phyloP scores from a whole-genome alignment of 2,888 invertebrate species.

The Kuschelorhynchus macadamiae region DNA sequence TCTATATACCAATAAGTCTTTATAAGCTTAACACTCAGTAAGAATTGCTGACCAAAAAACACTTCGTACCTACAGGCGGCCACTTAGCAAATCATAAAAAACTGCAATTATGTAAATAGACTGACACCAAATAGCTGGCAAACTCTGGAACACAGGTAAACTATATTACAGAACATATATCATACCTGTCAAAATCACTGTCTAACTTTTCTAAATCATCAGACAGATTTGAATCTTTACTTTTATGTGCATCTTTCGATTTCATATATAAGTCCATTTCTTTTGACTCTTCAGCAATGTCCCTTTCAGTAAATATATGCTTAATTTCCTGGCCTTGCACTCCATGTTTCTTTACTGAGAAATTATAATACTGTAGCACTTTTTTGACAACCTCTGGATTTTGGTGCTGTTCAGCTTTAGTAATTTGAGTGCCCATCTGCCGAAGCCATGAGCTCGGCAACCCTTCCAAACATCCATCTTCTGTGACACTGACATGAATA shows the following conservation, averaged over 20 bases:
- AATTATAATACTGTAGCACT: slow-evolving; percentile 92
- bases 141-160: too few species aligned
- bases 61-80: too few species aligned
- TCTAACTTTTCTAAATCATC: slow-evolving; percentile 44
- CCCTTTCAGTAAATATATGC: slow-evolving; percentile 84
- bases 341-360: slow-evolving; percentile 86
- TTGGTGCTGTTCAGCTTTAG: slow-evolving; percentile 88
- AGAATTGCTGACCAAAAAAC: too few species aligned
- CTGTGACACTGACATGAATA: slow-evolving; percentile 89
- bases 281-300: slow-evolving; percentile 86
- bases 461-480: slow-evolving; percentile 88
- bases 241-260: slow-evolving; percentile 80
- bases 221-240: slow-evolving; percentile 69
- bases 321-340: slow-evolving; percentile 78
- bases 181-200: too few species aligned
- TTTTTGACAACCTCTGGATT: slow-evolving; percentile 93
- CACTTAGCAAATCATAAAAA: too few species aligned
- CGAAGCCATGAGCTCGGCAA: slow-evolving; percentile 87
- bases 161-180: too few species aligned
- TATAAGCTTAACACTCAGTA: too few species aligned
- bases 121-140: too few species aligned
- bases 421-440: slow-evolving; percentile 85
- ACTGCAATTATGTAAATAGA: too few species aligned
- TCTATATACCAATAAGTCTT: too few species aligned
- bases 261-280: slow-evolving; percentile 84